Evolutionary conservation across 2,888 invertebrate species (phyloP).

Genomic region (Mimas tiliae): DNA sequence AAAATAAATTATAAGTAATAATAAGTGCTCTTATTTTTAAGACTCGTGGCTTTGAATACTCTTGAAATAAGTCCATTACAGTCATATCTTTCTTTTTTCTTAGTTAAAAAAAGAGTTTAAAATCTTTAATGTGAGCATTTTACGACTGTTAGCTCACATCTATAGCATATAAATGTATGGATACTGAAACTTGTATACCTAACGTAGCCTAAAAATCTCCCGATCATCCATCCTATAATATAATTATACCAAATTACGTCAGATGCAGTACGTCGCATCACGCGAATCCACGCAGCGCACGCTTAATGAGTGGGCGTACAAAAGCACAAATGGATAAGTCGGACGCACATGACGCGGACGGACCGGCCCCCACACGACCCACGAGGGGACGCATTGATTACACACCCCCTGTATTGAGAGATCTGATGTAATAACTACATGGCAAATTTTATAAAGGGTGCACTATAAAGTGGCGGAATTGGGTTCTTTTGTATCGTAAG

Average conservation of each 20-base stretch:
- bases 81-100: neutral
- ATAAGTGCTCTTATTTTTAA: neutral
- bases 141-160: neutral
- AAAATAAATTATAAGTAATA: neutral
- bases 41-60: neutral
- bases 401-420: conserved; percentile 44
- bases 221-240: neutral
- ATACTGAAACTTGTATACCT: neutral
- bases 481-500: conserved; percentile 37
- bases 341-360: conserved; percentile 69
- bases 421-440: conserved; percentile 47
- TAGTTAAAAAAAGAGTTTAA: neutral
- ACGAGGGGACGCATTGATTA: conserved; percentile 53
- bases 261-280: conserved; percentile 31
- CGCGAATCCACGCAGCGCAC: conserved; percentile 30
- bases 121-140: no score
- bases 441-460: conserved; percentile 44
- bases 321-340: conserved; percentile 77
- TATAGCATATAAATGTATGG: neutral
- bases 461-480: conserved; percentile 39
- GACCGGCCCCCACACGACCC: conserved; percentile 40
- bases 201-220: neutral
- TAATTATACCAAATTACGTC: conserved; percentile 28
- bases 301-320: conserved; percentile 68
- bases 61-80: neutral